A percentile compares a stretch with the other conserved stretches of the same genome.
Evolutionary conservation across 2,113 vertebrate genomes (phyloP).

Genomic region (Pitta sordida): DNA sequence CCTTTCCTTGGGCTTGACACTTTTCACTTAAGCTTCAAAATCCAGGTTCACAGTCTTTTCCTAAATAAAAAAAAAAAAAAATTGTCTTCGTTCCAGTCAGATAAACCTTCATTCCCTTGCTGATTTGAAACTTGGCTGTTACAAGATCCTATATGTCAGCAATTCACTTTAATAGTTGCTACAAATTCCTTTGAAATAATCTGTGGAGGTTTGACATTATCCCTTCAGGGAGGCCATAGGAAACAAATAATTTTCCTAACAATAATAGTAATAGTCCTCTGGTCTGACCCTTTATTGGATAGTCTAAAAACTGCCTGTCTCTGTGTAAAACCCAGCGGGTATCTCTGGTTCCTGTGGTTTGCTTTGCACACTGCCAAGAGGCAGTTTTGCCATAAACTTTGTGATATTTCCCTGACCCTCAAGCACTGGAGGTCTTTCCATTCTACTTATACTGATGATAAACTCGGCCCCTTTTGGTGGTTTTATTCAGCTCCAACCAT

Average conservation of each 20-base stretch:
- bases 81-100: not conserved
- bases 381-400: not conserved
- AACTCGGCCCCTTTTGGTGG: not conserved
- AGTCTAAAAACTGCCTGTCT: not conserved
- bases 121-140: not conserved
- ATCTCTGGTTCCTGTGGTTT: not conserved
- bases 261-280: not conserved
- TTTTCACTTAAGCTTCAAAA: not conserved
- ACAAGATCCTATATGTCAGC: not conserved
- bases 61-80: not conserved
- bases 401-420: not conserved
- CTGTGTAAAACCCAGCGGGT: not conserved
- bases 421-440: not conserved
- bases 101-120: not conserved
- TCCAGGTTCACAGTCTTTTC: not conserved
- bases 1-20: not conserved
- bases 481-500: not conserved
- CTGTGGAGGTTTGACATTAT: not conserved
- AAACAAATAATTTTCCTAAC: slow-evolving; percentile 43
- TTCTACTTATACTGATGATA: not conserved
- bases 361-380: not conserved
- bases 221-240: not conserved
- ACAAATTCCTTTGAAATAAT: slow-evolving; percentile 27
- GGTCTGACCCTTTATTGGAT: not conserved
- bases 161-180: not conserved